A percentile compares a stretch with the other conserved stretches of the same genome.
phyloP scores from a whole-genome alignment of 2,888 invertebrate genomes.

The Escarpia spicata region DNA sequence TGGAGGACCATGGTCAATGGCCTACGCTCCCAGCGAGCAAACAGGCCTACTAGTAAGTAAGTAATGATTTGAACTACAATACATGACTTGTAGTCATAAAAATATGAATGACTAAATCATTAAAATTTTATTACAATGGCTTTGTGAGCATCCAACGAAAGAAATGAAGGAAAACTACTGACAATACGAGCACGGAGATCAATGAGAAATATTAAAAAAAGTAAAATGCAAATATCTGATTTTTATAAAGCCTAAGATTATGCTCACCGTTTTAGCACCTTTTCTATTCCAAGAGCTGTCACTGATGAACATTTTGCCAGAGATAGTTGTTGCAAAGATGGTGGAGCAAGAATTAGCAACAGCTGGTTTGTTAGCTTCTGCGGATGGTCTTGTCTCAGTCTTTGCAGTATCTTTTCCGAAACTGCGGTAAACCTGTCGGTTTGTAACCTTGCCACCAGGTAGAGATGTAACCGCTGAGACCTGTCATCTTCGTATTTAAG shows the following conservation, averaged over 20 bases:
- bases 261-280: not conserved
- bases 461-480: not conserved
- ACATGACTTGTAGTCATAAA: too few relatives aligned
- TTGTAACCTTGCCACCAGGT: not conserved
- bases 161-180: too few relatives aligned
- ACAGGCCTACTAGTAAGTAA: too few relatives aligned
- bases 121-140: too few relatives aligned
- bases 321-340: not conserved
- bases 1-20: too few relatives aligned
- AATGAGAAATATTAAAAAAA: not conserved
- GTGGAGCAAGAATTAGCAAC: not conserved
- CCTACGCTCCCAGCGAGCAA: too few relatives aligned
- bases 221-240: not conserved
- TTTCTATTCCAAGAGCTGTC: not conserved
- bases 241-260: not conserved
- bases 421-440: constrained; percentile 3
- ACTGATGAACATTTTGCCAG: not conserved
- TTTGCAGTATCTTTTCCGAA: not conserved
- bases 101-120: too few relatives aligned
- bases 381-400: not conserved
- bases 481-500: not conserved
- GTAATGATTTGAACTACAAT: too few relatives aligned
- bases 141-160: too few relatives aligned
- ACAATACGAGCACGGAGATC: too few relatives aligned
- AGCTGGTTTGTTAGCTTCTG: not conserved